Evolutionary conservation across 2,113 vertebrate species (phyloP).

Genomic region (Phaetusa simplex): DNA sequence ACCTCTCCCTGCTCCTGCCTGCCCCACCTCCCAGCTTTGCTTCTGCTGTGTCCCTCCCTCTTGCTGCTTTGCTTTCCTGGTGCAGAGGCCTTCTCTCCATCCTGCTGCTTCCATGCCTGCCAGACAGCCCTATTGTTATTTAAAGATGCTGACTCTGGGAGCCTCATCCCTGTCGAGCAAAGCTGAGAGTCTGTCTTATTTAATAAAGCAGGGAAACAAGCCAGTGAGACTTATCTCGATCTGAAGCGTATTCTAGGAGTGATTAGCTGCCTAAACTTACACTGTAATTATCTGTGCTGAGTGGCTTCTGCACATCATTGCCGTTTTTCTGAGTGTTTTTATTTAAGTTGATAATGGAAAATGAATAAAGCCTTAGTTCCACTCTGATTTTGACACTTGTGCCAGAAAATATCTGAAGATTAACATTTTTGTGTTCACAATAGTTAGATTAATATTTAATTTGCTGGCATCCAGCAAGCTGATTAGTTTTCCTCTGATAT

Average conservation of each 20-base stretch:
- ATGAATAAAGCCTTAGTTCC: slow-evolving; percentile 38
- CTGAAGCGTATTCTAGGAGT: slow-evolving; percentile 39
- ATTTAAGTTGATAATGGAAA: slow-evolving; percentile 59
- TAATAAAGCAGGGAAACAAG: slow-evolving; percentile 42
- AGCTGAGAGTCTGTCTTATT: slow-evolving; percentile 4
- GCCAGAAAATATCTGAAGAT: slow-evolving; percentile 46
- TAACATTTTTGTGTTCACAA: slow-evolving; percentile 40
- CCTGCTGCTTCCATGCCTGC: neutral
- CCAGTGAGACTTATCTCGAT: slow-evolving; percentile 29
- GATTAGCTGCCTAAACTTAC: slow-evolving; percentile 56
- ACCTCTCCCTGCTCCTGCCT: neutral
- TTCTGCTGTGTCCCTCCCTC: neutral
- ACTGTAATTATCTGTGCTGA: slow-evolving; percentile 47
- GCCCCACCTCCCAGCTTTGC: neutral
- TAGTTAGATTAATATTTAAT: slow-evolving; percentile 55
- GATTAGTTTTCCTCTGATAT: slow-evolving; percentile 34
- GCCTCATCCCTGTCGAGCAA: neutral
- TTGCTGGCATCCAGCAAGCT: slow-evolving; percentile 35
- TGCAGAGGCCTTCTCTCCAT: neutral
- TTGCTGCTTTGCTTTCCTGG: neutral
- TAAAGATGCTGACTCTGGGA: neutral
- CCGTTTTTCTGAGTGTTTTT: slow-evolving; percentile 57
- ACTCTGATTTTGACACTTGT: slow-evolving; percentile 46
- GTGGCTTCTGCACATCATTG: slow-evolving; percentile 50
- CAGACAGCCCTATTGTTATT: neutral